Percentiles rank a stretch among this genome's conserved stretches.
phyloP scores from a whole-genome alignment of 2,113 vertebrate genomes.

The Fulica atra region DNA sequence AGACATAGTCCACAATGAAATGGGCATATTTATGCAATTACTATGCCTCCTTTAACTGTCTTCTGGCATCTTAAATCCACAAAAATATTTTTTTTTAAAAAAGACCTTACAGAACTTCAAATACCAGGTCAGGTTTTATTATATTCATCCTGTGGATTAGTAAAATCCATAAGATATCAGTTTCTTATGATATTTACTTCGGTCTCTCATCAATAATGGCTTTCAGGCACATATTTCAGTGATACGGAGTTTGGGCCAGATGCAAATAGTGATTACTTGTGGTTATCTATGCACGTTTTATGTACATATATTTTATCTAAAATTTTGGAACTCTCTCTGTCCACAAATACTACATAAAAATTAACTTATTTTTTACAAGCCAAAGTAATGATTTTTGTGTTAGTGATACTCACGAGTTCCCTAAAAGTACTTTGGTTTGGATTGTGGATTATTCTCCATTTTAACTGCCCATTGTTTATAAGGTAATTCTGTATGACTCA shows the following conservation, averaged over 20 bases:
- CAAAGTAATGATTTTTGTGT: background rate
- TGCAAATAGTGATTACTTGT: background rate
- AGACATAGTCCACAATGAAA: background rate
- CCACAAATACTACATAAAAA: background rate
- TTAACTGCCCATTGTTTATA: background rate
- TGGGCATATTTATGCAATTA: background rate
- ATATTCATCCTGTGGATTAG: background rate
- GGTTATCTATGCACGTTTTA: background rate
- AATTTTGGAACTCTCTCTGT: background rate
- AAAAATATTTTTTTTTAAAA: background rate
- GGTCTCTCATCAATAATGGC: background rate
- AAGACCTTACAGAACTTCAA: background rate
- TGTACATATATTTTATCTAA: background rate
- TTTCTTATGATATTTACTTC: background rate
- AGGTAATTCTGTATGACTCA: background rate
- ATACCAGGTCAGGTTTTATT: background rate
- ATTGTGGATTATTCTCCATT: background rate
- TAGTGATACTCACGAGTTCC: background rate
- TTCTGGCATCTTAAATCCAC: background rate
- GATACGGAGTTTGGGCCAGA: background rate
- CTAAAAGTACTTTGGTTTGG: background rate
- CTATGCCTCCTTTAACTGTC: background rate
- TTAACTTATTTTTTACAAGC: background rate
- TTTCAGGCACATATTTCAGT: background rate
- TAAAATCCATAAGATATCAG: background rate